Evolutionary conservation across 2,113 vertebrate species (phyloP), one percentile per base, ranked within the genome.

Genomic region (Rhinoderma darwinii): DNA sequence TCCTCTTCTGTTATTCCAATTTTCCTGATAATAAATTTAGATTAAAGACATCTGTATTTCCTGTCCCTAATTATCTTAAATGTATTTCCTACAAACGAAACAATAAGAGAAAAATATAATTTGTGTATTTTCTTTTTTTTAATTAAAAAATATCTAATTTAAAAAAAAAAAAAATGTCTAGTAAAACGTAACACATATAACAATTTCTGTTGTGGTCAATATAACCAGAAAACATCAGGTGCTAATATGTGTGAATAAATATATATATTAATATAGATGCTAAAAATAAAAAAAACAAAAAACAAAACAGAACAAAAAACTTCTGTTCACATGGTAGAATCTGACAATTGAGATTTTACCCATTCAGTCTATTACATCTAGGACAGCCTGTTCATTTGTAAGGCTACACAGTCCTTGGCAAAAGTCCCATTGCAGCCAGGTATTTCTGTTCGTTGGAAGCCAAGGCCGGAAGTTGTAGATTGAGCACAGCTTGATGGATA

Each of bases 211-310:
- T 4, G 3, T 43, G 47, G 66, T 51, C 39, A 44, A 44, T 44
- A 82, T 20, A 82, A 63, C 51, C 56, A 39, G 39, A 84, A 30
- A 83, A 47, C 63, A 70, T 47, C 44, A 70, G 81, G 43, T 72
- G 61, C 61, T 83, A 83, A 5, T n/a, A 72, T 83, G 47, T 54
- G 47, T 54, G 32, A 84, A 84, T 74, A 84, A 84, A 84, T 84
- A 84, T 74, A 83, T 83, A 84, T 72, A n/a, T 44, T 54, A 70
- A 73, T 72, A 51, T 51, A 73, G 66, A 73, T 39, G 68, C 44
- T 84, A 84, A 56, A 39, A 54, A 50, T 83, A 73, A 72, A 68
- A 68, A 59, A 83, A 70, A 70, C 14, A n/a, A 44, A 56, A 61
- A 63, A 59, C 30, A 78, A 12, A 12, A 14, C 75, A 30, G n/a